phyloP scores from a whole-genome alignment of 2,888 invertebrate genomes.

The Fabriciana adippe region DNA sequence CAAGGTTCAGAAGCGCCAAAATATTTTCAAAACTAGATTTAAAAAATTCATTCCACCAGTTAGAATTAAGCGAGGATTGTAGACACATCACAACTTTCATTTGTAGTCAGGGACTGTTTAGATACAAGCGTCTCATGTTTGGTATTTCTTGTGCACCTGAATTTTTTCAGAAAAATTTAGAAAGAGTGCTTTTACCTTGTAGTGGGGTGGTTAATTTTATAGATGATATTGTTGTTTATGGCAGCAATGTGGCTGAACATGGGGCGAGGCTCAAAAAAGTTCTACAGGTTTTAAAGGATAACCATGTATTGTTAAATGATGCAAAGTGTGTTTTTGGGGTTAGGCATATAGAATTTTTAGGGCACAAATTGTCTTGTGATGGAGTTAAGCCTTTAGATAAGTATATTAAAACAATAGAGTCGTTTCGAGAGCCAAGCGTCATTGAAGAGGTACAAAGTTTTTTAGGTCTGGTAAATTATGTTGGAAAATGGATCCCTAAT shows the following conservation, averaged over 20 bases:
- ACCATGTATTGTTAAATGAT: conserved; percentile 40
- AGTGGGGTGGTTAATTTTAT: conserved; percentile 44
- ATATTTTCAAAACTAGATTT: conserved; percentile 43
- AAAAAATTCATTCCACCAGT: conserved; percentile 44
- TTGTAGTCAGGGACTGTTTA: conserved; percentile 37
- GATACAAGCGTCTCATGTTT: conserved; percentile 46
- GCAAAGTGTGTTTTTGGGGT: conserved; percentile 45
- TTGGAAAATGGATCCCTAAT: conserved; percentile 40
- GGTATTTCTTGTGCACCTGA: conserved; percentile 50
- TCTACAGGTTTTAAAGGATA: conserved; percentile 30
- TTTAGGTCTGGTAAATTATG: conserved; percentile 38
- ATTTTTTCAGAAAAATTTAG: conserved; percentile 44
- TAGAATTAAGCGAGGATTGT: conserved; percentile 38
- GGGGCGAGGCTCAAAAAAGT: conserved; percentile 26
- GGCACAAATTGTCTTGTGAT: conserved; percentile 39
- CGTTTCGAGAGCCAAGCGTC: conserved; percentile 38
- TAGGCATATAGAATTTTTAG: conserved; percentile 34
- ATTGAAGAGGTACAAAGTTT: conserved; percentile 41
- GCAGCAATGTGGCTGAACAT: conserved; percentile 36
- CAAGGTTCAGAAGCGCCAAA: conserved; percentile 42
- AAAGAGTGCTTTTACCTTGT: conserved; percentile 41
- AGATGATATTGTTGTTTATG: conserved; percentile 46
- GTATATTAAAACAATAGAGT: conserved; percentile 45
- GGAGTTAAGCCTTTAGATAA: conserved; percentile 46
- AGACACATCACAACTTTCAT: conserved; percentile 46